These are phyloP conservation scores for Cryptotermes secundus DNA, from an alignment of 1,140 invertebrate genomes.

Conservation along the genomic window DNA sequence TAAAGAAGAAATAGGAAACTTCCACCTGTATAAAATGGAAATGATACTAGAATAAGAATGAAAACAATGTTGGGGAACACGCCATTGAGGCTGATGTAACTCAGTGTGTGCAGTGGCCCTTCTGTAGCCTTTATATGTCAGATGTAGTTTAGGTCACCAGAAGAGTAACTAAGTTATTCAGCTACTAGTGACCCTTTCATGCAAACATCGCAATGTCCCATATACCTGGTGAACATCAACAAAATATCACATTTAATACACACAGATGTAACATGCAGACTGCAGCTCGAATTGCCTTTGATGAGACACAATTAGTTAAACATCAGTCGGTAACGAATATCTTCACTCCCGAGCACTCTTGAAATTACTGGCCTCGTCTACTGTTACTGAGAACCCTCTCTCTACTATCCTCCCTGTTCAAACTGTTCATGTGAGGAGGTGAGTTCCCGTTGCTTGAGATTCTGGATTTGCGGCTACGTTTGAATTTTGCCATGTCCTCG, in stretches of 20 bases:
- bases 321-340: no score
- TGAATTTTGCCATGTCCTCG: conserved; percentile 93
- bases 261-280: neutral
- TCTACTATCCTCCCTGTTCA: conserved; percentile 68
- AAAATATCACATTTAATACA: neutral
- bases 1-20: no score
- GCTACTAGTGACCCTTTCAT: neutral
- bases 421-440: conserved; percentile 59
- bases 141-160: neutral
- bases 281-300: neutral
- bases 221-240: neutral
- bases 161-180: neutral
- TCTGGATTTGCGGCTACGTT: conserved; percentile 68
- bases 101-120: neutral
- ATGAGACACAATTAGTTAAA: neutral
- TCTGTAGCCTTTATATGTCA: neutral
- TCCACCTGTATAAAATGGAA: no score
- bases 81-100: no score
- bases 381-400: conserved; percentile 54
- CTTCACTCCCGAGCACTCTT: neutral
- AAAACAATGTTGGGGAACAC: no score
- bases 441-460: conserved; percentile 60
- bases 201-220: neutral
- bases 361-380: conserved; percentile 39
- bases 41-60: no score